A percentile compares a stretch with the other conserved stretches of the same genome.
Conservation (phyloP, 2,797 vertebrate species). For the Anomalospiza imberbis region DNA sequence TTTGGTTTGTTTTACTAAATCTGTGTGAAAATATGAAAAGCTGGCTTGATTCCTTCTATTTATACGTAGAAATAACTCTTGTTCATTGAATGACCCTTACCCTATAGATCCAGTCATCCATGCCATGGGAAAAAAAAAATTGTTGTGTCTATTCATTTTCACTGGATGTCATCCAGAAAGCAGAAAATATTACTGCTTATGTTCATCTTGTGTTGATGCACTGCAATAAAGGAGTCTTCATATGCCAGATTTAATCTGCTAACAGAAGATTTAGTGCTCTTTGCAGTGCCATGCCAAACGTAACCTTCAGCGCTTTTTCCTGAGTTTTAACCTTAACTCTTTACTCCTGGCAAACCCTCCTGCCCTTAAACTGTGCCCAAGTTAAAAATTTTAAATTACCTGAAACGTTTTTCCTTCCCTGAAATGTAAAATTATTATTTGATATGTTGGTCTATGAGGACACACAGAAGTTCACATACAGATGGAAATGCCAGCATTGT, state of each 20-base stretch:
- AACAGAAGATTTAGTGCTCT: constrained; percentile 21
- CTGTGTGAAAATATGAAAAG: constrained; percentile 58
- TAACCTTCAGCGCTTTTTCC: neutral
- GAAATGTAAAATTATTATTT: neutral
- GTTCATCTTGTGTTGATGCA: constrained; percentile 39
- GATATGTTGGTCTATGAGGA: neutral
- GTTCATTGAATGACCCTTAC: constrained; percentile 59
- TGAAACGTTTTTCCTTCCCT: neutral
- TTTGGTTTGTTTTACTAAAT: constrained; percentile 57
- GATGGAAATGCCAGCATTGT: neutral
- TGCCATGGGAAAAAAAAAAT: constrained; percentile 48
- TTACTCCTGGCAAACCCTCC: neutral
- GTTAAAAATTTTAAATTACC: neutral
- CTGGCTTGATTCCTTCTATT: constrained; percentile 51
- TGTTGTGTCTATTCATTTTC: constrained; percentile 60
- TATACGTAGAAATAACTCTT: constrained; percentile 60
- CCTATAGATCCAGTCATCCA: constrained; percentile 61
- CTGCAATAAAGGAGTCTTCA: constrained; percentile 41
- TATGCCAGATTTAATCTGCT: constrained; percentile 30
- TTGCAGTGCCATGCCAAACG: constrained; percentile 1
- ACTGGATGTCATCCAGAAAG: constrained; percentile 65
- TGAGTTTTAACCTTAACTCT: neutral
- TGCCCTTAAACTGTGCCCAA: neutral
- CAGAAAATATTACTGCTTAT: constrained; percentile 54
- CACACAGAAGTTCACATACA: neutral